Evolutionary conservation across 2,888 invertebrate species (phyloP), one percentile per base, ranked within the genome.

Genomic region (Rhagophthalmus giganteus): DNA sequence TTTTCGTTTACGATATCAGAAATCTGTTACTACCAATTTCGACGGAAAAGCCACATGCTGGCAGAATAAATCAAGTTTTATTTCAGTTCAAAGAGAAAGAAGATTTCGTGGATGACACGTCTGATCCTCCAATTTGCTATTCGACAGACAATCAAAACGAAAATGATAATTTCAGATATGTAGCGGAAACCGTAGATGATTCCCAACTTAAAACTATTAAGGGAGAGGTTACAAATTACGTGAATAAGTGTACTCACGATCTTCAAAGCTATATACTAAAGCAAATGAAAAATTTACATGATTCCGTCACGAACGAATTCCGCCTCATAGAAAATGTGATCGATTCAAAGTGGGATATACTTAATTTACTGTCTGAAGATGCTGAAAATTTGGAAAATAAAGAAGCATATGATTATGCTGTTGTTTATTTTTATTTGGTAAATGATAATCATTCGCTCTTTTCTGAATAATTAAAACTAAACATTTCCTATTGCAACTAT

Each of bases 1-100:
- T 72, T 1, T 65, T 64, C 41, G 41, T 72, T 1, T 73, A 69
- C 55, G 69, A 73, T 40, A 51, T 70, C 14, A 58, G 63, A 41
- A 62, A 67, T 38, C 62, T 65, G 1, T 46, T 70, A 12, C 62
- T 65, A 25, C 70, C 69, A 1, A 28, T 69, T 10, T 45, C 52
- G 2, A 54, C 41, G 10, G 46, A 54, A 5, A 61, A 60, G 41
- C 45, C 62, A 0, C 70, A 71, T 41, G 52, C 54, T 2, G 25
- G 31, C 5, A 27, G 28, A 10, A 37, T 53, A 9, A 48, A 42
- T 15, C 46, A 40, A 27, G 32, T 52, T 16, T 12, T 31, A 2
- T 52, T 52, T 15, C 26, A 52, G 27, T 26, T 27, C 8, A n/a
- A n/a, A n/a, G 20, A 26, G 20, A 32, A 12, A 7, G 2, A n/a